phyloP scores from a whole-genome alignment of 2,797 vertebrate genomes.

The Avahi laniger region DNA sequence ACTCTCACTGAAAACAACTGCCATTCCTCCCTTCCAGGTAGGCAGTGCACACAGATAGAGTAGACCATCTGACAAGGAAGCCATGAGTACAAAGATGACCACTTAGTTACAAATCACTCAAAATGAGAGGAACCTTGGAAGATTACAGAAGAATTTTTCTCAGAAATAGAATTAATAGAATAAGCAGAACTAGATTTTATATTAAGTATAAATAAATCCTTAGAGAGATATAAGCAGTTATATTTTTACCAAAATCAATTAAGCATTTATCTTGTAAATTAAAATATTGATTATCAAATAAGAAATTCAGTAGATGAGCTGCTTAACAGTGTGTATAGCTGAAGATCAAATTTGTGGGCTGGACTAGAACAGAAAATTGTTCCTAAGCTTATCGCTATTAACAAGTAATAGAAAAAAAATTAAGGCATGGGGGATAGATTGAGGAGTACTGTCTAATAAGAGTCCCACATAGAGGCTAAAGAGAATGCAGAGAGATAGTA shows the following conservation, averaged over 20 bases:
- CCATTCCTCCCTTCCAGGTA: background rate
- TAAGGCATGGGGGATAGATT: background rate
- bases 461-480: background rate
- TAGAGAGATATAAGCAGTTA: background rate
- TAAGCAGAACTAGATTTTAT: background rate
- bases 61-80: background rate
- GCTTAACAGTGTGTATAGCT: background rate
- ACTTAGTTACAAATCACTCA: background rate
- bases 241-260: background rate
- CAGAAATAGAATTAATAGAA: background rate
- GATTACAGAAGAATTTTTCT: background rate
- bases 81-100: background rate
- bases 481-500: background rate
- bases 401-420: background rate
- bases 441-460: background rate
- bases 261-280: slow-evolving; percentile 1
- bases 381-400: background rate
- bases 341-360: background rate
- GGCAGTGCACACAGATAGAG: background rate
- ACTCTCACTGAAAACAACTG: background rate
- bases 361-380: background rate
- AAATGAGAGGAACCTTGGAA: background rate
- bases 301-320: background rate
- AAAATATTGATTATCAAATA: slow-evolving; percentile 4
- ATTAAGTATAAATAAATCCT: background rate